A percentile compares a stretch with the other conserved stretches of the same genome.
phyloP scores from a whole-genome alignment of 2,888 invertebrate species.

The Listrodromus nycthemerus region DNA sequence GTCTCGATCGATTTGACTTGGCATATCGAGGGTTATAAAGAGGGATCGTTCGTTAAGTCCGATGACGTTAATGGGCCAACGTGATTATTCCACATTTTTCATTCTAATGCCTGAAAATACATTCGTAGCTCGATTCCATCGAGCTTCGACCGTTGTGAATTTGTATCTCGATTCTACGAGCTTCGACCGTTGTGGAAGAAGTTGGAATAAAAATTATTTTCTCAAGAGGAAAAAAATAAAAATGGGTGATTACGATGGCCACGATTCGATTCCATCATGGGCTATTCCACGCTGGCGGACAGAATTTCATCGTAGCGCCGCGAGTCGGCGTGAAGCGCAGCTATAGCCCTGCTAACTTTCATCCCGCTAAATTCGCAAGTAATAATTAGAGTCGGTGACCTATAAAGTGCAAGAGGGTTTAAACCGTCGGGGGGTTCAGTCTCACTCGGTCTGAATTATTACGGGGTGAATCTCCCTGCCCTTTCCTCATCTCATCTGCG shows the following conservation, averaged over 20 bases:
- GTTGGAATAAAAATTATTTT: conserved; percentile 13
- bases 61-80: conserved; percentile 61
- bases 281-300: not conserved
- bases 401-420: conserved; percentile 46
- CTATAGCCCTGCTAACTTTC: conserved; percentile 36
- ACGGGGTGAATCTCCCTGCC: not conserved
- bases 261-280: conserved; percentile 7
- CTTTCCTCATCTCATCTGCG: conserved; percentile 11
- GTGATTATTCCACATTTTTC: conserved; percentile 35
- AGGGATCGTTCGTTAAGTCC: conserved; percentile 55
- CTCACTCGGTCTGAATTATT: conserved; percentile 29
- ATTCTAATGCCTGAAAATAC: conserved; percentile 22
- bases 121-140: not conserved
- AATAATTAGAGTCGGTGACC: conserved; percentile 59
- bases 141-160: not conserved
- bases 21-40: conserved; percentile 56
- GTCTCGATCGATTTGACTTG: conserved; percentile 54
- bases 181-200: conserved; percentile 8
- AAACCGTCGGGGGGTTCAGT: conserved; percentile 26
- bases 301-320: conserved; percentile 10
- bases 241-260: conserved; percentile 7
- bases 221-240: not conserved
- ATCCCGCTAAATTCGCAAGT: conserved; percentile 47
- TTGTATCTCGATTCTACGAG: not conserved
- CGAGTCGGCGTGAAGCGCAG: not conserved